Evolutionary conservation across 2,888 invertebrate genomes (phyloP).

Genomic region (Hyposoter dolosus): DNA sequence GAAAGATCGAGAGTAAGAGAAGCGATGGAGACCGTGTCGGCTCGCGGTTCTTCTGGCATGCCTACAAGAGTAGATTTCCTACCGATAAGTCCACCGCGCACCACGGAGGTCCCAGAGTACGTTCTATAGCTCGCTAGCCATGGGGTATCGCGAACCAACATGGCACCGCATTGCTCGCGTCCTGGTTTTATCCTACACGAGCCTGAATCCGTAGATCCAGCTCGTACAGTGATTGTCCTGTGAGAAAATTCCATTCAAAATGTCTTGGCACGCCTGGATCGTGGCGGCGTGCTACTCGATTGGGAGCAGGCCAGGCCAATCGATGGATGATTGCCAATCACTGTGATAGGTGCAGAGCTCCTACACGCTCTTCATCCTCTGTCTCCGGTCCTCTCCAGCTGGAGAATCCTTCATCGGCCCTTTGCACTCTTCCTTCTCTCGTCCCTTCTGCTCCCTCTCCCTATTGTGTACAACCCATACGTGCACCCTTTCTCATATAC

Average conservation of each 20-base stretch:
- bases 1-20: conserved; percentile 64
- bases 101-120: conserved; percentile 80
- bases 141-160: conserved; percentile 58
- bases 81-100: conserved; percentile 81
- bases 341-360: conserved; percentile 7
- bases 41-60: conserved; percentile 76
- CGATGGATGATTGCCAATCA: conserved; percentile 38
- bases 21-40: conserved; percentile 71
- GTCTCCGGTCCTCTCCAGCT: conserved; percentile 37
- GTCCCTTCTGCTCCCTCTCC: conserved; percentile 15
- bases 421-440: conserved; percentile 45
- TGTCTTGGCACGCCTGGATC: conserved; percentile 12
- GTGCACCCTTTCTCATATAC: conserved; percentile 46
- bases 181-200: conserved; percentile 10
- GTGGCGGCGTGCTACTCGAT: background rate
- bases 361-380: conserved; percentile 5
- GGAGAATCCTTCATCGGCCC: conserved; percentile 45
- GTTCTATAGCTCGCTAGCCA: conserved; percentile 70
- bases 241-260: conserved; percentile 34
- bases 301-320: conserved; percentile 2
- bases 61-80: conserved; percentile 83
- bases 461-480: conserved; percentile 63
- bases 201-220: conserved; percentile 24
- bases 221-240: conserved; percentile 30
- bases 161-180: conserved; percentile 37